These are phyloP conservation scores for Palythoa grandis DNA, from an alignment of 92 coral and sea anemone genomes.

Conservation along the genomic window DNA sequence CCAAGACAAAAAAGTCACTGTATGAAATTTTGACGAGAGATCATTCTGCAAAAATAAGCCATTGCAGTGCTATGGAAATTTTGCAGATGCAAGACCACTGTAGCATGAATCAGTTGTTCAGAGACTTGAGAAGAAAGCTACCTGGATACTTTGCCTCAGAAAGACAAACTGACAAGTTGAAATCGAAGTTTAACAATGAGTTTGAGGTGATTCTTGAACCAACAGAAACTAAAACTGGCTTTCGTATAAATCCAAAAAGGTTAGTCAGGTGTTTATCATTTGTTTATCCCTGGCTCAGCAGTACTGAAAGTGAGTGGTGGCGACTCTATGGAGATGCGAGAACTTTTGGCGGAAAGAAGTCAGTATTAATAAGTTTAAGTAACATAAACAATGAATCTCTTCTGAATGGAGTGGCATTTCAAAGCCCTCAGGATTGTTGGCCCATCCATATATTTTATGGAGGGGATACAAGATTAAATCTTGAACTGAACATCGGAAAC, in stretches of 20 bases:
- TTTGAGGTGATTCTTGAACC: constrained; percentile 51
- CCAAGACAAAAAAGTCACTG: constrained; percentile 20
- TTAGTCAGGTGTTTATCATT: constrained; percentile 21
- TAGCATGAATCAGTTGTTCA: constrained; percentile 23
- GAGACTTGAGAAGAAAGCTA: constrained; percentile 26
- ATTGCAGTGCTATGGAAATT: constrained; percentile 39
- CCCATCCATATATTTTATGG: constrained; percentile 40
- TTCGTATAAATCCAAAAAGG: constrained; percentile 24
- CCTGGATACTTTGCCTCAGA: constrained; percentile 45
- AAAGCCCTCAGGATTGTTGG: constrained; percentile 59
- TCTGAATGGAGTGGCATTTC: constrained; percentile 44
- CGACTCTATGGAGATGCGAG: constrained; percentile 53
- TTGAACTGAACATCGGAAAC: constrained; percentile 41
- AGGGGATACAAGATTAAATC: constrained; percentile 35
- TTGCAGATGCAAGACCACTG: constrained; percentile 39
- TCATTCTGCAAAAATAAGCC: constrained; percentile 12
- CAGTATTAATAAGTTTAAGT: constrained; percentile 43
- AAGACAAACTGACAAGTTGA: constrained; percentile 33
- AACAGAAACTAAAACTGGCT: constrained; percentile 45
- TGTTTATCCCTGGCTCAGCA: constrained; percentile 42
- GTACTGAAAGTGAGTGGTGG: constrained; percentile 49
- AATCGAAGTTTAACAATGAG: constrained; percentile 38
- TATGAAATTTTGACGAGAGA: constrained; percentile 25
- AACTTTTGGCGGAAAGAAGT: constrained; percentile 51
- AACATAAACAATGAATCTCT: constrained; percentile 44